A percentile compares a stretch with the other conserved stretches of the same genome.
phyloP scores from a whole-genome alignment of 2,797 vertebrate genomes.

The Calcarius lapponicus region DNA sequence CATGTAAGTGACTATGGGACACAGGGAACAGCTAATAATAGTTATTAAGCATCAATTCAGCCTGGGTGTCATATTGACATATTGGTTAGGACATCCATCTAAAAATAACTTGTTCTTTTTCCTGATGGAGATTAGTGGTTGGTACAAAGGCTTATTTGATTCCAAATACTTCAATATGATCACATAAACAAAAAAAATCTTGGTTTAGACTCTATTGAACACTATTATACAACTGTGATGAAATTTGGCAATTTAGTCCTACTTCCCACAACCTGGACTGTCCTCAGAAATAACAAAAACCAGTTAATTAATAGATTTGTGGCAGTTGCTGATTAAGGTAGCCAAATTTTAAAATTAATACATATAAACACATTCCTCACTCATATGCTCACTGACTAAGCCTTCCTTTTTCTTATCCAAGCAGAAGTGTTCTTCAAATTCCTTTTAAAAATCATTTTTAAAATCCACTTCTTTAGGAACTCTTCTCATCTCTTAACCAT shows the following conservation, averaged over 20 bases:
- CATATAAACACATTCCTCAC: not conserved
- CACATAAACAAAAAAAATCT: not conserved
- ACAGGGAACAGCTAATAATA: not conserved
- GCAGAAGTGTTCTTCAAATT: slow-evolving; percentile 27
- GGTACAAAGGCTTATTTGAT: not conserved
- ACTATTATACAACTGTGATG: not conserved
- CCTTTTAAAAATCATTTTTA: not conserved
- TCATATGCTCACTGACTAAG: slow-evolving; percentile 2
- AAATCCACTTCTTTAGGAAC: slow-evolving; percentile 19
- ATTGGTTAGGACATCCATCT: not conserved
- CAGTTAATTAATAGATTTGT: not conserved
- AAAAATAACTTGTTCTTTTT: not conserved
- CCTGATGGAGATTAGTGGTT: not conserved
- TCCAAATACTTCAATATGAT: not conserved
- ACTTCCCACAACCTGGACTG: not conserved
- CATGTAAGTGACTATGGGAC: not conserved
- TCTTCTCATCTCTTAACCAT: slow-evolving; percentile 26
- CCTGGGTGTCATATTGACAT: not conserved
- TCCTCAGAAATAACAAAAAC: not conserved
- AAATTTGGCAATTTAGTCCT: not conserved
- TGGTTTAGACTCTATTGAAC: not conserved
- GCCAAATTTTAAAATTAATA: slow-evolving; percentile 1
- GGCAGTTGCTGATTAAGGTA: not conserved
- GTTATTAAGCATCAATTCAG: not conserved
- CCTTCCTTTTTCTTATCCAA: not conserved